Percentiles rank a stretch among this genome's conserved stretches.
Evolutionary conservation across 2,888 invertebrate genomes (phyloP).

Genomic region (Microctonus aethiopoides): DNA sequence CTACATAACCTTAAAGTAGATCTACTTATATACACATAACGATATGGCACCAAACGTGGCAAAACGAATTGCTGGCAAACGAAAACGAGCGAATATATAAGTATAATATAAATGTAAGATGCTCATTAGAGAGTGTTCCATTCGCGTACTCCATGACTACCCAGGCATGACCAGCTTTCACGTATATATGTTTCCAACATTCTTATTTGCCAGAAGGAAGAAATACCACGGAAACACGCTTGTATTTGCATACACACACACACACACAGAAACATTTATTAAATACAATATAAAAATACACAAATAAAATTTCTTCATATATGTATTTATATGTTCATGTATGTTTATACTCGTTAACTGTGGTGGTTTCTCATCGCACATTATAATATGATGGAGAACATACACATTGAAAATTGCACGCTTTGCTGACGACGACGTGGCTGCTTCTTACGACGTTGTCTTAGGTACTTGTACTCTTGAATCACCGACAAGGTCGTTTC

Average conservation of each 20-base stretch:
- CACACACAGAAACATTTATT: not conserved
- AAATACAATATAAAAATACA: not conserved
- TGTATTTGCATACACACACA: not conserved
- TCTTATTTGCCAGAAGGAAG: conserved; percentile 58
- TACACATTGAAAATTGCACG: conserved; percentile 19
- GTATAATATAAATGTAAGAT: conserved; percentile 60
- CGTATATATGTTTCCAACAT: conserved; percentile 60
- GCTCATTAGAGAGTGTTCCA: conserved; percentile 66
- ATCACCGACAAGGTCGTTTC: conserved; percentile 62
- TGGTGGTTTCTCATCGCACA: not conserved
- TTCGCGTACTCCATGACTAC: conserved; percentile 65
- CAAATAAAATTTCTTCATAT: not conserved
- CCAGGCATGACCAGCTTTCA: conserved; percentile 67
- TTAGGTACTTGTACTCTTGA: conserved; percentile 44
- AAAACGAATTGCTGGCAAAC: conserved; percentile 51
- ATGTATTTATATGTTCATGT: too few species aligned
- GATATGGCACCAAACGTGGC: not conserved
- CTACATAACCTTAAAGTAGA: conserved; percentile 25
- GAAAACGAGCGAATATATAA: conserved; percentile 54
- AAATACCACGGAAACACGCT: conserved; percentile 48
- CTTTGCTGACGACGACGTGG: conserved; percentile 18
- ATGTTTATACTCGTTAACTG: too few species aligned
- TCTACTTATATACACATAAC: not conserved
- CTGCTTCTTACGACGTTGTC: not conserved
- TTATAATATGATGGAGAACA: not conserved